These are phyloP conservation scores for Spodoptera littoralis DNA, from an alignment of 2,888 invertebrate genomes.

Conservation along the genomic window DNA sequence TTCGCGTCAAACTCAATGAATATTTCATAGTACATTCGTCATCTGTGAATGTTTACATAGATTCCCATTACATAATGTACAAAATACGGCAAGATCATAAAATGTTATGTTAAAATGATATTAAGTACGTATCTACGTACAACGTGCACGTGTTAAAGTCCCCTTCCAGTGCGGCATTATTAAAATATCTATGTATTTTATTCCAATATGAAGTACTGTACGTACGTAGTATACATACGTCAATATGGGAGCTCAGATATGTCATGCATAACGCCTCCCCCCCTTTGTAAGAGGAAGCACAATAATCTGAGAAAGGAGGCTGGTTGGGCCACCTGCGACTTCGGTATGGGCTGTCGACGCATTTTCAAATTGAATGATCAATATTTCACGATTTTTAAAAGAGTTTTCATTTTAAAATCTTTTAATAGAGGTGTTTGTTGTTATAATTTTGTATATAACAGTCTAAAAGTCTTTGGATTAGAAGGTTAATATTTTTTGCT, in stretches of 20 bases:
- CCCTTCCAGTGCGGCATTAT: constrained; percentile 21
- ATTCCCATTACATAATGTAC: too few relatives aligned
- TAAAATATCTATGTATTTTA: constrained; percentile 25
- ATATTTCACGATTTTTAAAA: constrained; percentile 12
- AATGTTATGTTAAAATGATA: constrained; percentile 6
- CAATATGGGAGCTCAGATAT: constrained; percentile 40
- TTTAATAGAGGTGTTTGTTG: not conserved
- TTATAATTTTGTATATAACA: not conserved
- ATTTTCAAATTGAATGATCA: constrained; percentile 22
- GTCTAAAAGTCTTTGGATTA: too few relatives aligned
- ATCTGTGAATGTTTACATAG: too few relatives aligned
- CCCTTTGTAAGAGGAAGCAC: constrained; percentile 28
- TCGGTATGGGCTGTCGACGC: constrained; percentile 12
- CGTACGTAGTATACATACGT: constrained; percentile 16
- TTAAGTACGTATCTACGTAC: not conserved
- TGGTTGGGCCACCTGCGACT: constrained; percentile 41
- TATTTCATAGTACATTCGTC: constrained; percentile 6
- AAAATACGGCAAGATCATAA: constrained; percentile 2
- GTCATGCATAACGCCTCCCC: constrained; percentile 45
- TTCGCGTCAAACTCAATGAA: constrained; percentile 1
- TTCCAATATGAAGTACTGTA: constrained; percentile 13
- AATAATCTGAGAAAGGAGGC: constrained; percentile 46
- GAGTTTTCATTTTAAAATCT: not conserved
- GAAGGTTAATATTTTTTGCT: too few relatives aligned
- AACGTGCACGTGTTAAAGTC: constrained; percentile 20